phyloP scores from a whole-genome alignment of 2,888 invertebrate species.

The Peribatodes rhomboidaria region DNA sequence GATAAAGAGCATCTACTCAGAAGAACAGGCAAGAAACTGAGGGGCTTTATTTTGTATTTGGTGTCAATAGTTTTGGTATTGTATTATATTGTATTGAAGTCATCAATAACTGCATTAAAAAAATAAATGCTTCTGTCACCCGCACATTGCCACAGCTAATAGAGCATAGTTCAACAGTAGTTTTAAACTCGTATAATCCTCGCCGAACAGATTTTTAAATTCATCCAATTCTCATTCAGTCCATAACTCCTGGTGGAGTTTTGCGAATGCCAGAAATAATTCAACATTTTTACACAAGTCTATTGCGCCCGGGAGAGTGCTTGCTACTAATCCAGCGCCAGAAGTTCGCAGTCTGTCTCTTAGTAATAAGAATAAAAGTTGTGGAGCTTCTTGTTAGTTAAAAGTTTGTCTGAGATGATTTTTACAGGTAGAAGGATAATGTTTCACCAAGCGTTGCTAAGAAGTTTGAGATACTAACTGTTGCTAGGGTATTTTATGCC shows the following conservation, averaged over 20 bases:
- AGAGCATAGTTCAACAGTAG: background rate
- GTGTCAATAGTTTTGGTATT: too few species aligned
- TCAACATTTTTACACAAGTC: slow-evolving; percentile 38
- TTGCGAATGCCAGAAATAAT: slow-evolving; percentile 30
- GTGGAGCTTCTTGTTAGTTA: slow-evolving; percentile 35
- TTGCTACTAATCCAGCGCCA: slow-evolving; percentile 35
- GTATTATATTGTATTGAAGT: too few species aligned
- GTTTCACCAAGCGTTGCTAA: background rate
- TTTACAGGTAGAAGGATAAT: slow-evolving; percentile 27
- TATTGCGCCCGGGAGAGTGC: slow-evolving; percentile 34
- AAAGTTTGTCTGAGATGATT: slow-evolving; percentile 34
- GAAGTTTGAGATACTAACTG: background rate
- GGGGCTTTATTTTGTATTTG: too few species aligned
- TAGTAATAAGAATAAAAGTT: slow-evolving; percentile 37
- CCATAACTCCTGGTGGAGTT: slow-evolving; percentile 24
- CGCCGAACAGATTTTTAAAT: slow-evolving; percentile 20
- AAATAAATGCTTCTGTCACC: too few species aligned
- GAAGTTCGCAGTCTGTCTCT: slow-evolving; percentile 37
- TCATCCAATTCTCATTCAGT: slow-evolving; percentile 29
- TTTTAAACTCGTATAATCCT: background rate
- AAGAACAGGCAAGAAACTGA: too few species aligned
- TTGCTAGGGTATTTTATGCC: too few species aligned
- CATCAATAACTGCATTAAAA: too few species aligned
- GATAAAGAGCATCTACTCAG: too few species aligned
- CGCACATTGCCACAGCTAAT: too few species aligned